Base-by-base conservation (phyloP, 2,797 vertebrate genomes). In the Sebastes umbrosus region DNA sequence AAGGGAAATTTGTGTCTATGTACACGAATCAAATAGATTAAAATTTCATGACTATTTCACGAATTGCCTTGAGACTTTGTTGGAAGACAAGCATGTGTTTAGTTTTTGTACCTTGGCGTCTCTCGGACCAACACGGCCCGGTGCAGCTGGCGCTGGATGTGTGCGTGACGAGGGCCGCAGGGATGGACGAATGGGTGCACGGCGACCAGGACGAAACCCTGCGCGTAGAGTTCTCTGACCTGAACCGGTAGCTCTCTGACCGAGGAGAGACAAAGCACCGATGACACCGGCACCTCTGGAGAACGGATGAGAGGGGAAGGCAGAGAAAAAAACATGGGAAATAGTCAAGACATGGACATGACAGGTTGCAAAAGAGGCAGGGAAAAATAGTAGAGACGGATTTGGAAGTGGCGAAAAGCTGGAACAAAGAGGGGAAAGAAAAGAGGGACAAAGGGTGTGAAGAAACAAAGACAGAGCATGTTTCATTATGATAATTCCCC, bases 121-220 rank as follows among this genome's bases (percentile, higher is more conserved):
- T 96, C 93, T 91, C 96, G 96, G 86, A 99, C 97, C 90, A 99
- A 93, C 86, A 99, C 97, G 14, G 98, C 98, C 73, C 98, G 95
- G 92, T 98, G 98, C 84, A 99, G 97, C 95, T 97, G 97, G 69
- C 97, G 96, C 46, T 98, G 97, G 79, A 97, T 96, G 76, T 94
- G 96, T 32, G 95, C 97, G 60, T 97, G 96, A 73, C 87, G 93
- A 59, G 96, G 96, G 46, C 96, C 96, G n/a, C 95, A 96, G 16
- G 97, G 95, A 84, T 98, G 98, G 80, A 99, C 96, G 16, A 99
- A 99, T 3, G 98, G 98, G 87, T 99, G 98, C 90, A 99, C 95
- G 9, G 97, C 94, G 8, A 96, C 97, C 93, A 99, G 95, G 20
- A 96, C 71, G 36, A 98, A 99, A 70, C 97, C 98, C 92, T 98